Base-by-base conservation (phyloP, 2,888 invertebrate species). In the Hetaerina titia region DNA sequence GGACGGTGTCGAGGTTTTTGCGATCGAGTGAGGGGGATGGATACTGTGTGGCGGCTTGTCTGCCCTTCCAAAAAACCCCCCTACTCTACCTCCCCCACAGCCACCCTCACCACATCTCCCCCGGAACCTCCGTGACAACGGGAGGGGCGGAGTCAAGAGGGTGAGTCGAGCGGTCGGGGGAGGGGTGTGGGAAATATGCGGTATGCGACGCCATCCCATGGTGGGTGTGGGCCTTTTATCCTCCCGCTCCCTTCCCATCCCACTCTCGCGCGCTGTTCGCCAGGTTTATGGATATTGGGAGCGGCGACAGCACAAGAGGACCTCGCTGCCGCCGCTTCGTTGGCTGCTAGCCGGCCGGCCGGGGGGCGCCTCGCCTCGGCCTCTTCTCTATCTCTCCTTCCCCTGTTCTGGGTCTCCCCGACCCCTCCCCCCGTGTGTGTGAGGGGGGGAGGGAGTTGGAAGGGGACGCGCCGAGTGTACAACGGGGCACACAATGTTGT, bases 251-350 rank as follows among this genome's bases (percentile, higher is more conserved):
- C 17, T 25, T 31, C 31, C 90, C 25, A 25, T 45, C 90, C 19
- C 90, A 45, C 81, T 81, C 31, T 81, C 81, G 81, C 31, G n/a
- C 81, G 81, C 81, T 81, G 81, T 81, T 81, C 31, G 81, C 69
- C 69, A 69, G 92, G 92, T 92, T 92, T 92, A 92, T 92, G 92
- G 92, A 92, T 92, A 92, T 92, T 74, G 92, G 92, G 92, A 92
- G 92, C 81, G 11, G 81, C 81, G 11, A 81, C 81, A 81, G 31
- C 81, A 11, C 81, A 11, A 22, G n/a, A 22, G 22, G 25, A 31
- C 81, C n/a, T n/a, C 69, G 69, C 8, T 69, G n/a, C 11, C 81
- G 81, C 81, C 31, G 81, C 25, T 31, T 31, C 25, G 25, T 31
- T 22, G 22, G 22, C 22, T 7, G 69, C 17, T 69, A 8, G 69